These are phyloP conservation scores for Crenichthys baileyi DNA, from an alignment of 2,797 vertebrate species.

Conservation along the genomic window DNA sequence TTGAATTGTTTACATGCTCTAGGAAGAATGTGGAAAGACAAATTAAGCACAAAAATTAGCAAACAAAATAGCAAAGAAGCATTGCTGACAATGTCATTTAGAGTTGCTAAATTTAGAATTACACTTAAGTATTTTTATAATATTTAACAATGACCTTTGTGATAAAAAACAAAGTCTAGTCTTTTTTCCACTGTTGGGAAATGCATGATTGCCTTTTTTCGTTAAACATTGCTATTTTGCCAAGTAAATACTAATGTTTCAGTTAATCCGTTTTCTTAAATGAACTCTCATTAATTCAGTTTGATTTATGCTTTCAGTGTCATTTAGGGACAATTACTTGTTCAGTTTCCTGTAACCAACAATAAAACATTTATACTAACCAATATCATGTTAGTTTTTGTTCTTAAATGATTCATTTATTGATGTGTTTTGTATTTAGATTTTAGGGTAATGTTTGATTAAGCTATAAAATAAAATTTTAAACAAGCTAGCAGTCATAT, in stretches of 20 bases:
- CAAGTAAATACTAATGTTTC: slow-evolving; percentile 7
- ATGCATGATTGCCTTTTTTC: neutral
- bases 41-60: too few relatives aligned
- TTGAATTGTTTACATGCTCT: too few relatives aligned
- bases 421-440: neutral
- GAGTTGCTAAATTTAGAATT: neutral
- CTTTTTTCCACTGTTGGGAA: neutral
- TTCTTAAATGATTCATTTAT: neutral
- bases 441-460: neutral
- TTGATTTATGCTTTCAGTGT: neutral
- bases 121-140: neutral
- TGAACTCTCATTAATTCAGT: neutral
- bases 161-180: neutral
- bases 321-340: neutral
- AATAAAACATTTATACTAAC: neutral
- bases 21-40: too few relatives aligned
- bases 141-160: neutral
- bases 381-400: neutral
- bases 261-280: slow-evolving; percentile 31
- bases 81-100: neutral
- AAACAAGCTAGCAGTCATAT: neutral
- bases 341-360: neutral
- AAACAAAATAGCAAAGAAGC: neutral
- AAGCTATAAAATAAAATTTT: neutral
- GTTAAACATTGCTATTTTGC: slow-evolving; percentile 15